These are phyloP conservation scores for Rhea americana DNA, from an alignment of 2,113 vertebrate genomes.

Conservation along the genomic window DNA sequence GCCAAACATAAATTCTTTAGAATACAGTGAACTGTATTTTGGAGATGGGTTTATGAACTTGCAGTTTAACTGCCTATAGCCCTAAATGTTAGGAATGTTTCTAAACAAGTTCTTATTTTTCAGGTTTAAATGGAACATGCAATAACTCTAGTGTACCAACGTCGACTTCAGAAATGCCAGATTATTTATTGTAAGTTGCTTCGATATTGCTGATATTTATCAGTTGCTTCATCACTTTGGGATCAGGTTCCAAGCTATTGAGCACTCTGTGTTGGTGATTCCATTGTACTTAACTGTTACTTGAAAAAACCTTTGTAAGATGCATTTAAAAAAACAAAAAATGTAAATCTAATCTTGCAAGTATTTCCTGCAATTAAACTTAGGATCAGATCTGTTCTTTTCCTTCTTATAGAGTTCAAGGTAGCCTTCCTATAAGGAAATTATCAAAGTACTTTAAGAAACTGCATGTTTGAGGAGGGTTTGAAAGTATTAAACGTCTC, in stretches of 20 bases:
- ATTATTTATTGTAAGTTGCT: conserved; percentile 92
- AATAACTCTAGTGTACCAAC: conserved; percentile 84
- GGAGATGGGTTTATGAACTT: background rate
- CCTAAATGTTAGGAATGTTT: conserved; percentile 32
- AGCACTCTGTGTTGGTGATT: background rate
- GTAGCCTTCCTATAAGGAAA: background rate
- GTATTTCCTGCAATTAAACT: background rate
- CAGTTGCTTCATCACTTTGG: background rate
- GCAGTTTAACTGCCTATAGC: background rate
- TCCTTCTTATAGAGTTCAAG: background rate
- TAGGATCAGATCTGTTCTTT: background rate
- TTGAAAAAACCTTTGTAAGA: background rate
- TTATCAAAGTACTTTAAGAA: background rate
- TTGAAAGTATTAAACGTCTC: background rate
- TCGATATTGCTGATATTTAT: background rate
- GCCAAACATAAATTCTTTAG: background rate
- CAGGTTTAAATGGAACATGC: conserved; percentile 87
- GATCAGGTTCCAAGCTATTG: background rate
- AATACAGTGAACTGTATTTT: rapidly evolving
- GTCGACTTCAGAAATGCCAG: conserved; percentile 86
- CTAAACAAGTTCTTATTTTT: background rate
- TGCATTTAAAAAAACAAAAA: background rate
- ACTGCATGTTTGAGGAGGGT: background rate
- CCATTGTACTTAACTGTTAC: background rate
- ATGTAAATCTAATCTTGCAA: background rate